phyloP scores from a whole-genome alignment of 2,113 vertebrate species.

The Tretioscincus oriximinensis region DNA sequence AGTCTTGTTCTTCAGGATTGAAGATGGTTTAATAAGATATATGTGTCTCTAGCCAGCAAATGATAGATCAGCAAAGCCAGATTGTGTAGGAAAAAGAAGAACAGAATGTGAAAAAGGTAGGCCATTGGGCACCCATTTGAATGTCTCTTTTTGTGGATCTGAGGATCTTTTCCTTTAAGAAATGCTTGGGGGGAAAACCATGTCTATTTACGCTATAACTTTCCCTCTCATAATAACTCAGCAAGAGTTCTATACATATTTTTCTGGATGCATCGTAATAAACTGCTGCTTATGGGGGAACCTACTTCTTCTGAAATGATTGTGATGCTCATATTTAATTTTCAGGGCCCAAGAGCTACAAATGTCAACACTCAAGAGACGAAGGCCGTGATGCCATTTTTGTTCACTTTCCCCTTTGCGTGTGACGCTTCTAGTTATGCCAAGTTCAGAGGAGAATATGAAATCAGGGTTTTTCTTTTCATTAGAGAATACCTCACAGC shows the following conservation, averaged over 20 bases:
- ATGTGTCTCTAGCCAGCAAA: no score
- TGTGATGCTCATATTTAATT: slow-evolving; percentile 60
- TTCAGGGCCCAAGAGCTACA: slow-evolving; percentile 60
- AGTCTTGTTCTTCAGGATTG: no score
- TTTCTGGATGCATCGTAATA: neutral
- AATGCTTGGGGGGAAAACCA: no score
- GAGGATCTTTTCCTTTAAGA: no score
- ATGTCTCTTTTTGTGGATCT: no score
- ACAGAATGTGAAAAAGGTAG: no score
- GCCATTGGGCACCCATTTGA: no score
- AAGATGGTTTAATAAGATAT: no score
- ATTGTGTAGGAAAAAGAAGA: no score
- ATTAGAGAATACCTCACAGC: slow-evolving; percentile 51
- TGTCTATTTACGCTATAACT: no score
- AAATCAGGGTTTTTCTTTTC: slow-evolving; percentile 56
- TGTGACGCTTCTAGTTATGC: slow-evolving; percentile 56
- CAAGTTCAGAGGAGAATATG: slow-evolving; percentile 58
- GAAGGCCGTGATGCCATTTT: slow-evolving; percentile 61
- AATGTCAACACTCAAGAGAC: slow-evolving; percentile 64
- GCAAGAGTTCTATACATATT: neutral
- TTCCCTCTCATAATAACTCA: no score
- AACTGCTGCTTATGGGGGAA: slow-evolving; percentile 40
- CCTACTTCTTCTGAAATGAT: slow-evolving; percentile 25
- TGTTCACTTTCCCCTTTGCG: slow-evolving; percentile 59
- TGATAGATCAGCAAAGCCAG: no score